Conservation (phyloP, 2,888 invertebrate genomes). For the Polia nebulosa region DNA sequence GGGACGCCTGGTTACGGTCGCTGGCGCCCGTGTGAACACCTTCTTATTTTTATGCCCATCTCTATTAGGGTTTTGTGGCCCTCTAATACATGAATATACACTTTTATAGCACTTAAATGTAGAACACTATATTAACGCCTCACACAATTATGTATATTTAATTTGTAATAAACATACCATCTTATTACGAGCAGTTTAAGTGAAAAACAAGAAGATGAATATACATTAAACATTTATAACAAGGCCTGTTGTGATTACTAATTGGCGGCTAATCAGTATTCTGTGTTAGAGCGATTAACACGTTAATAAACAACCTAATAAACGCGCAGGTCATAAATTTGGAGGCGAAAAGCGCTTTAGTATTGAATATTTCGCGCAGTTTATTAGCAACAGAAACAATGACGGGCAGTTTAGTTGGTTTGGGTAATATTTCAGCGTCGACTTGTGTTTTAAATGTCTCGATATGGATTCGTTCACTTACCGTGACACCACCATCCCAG, state of each 20-base stretch:
- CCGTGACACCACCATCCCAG: neutral
- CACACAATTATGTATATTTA: neutral
- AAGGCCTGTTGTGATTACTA: conserved; percentile 57
- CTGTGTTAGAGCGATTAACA: conserved; percentile 60
- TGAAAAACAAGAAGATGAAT: conserved; percentile 40
- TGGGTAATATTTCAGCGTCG: neutral
- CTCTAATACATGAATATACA: conserved; percentile 34
- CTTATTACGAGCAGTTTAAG: conserved; percentile 40
- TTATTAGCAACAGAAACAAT: neutral
- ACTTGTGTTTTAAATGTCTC: neutral
- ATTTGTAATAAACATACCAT: conserved; percentile 12
- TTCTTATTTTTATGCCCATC: conserved; percentile 42
- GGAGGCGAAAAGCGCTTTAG: conserved; percentile 25
- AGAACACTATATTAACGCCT: conserved; percentile 5
- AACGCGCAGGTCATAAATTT: conserved; percentile 51
- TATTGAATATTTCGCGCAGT: conserved; percentile 32
- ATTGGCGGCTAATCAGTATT: conserved; percentile 60
- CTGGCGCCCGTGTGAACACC: conserved; percentile 64
- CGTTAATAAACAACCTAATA: conserved; percentile 57
- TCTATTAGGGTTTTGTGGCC: conserved; percentile 28
- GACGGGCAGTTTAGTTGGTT: neutral
- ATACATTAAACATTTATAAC: conserved; percentile 48
- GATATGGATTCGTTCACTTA: too few species aligned
- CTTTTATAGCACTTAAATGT: conserved; percentile 2
- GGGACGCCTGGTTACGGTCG: conserved; percentile 59